Evolutionary conservation across 2,888 invertebrate species (phyloP).

Genomic region (Odontomyia ornata): DNA sequence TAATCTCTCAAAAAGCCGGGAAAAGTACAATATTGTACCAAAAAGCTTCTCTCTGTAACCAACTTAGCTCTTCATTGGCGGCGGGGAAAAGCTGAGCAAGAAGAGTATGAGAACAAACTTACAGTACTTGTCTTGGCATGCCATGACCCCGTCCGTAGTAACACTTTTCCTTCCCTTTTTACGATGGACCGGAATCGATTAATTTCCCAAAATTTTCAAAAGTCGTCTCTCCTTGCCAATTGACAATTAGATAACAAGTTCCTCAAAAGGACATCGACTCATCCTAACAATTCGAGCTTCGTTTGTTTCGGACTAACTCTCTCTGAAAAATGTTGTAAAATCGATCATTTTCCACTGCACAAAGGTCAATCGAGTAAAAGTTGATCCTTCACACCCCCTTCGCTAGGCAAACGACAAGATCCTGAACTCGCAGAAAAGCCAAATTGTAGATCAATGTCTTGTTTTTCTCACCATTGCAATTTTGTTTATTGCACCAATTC

Average conservation of each 20-base stretch:
- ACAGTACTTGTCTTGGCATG: neutral
- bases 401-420: neutral
- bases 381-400: neutral
- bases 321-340: neutral
- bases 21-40: conserved; percentile 20
- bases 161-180: neutral
- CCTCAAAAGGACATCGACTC: neutral
- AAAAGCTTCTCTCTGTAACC: neutral
- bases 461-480: conserved; percentile 24
- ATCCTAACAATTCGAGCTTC: neutral
- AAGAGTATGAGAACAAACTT: neutral
- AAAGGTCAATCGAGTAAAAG: conserved; percentile 5
- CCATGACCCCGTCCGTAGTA: conserved; percentile 8
- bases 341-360: neutral
- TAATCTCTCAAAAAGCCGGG: neutral
- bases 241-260: neutral
- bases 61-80: neutral
- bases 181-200: conserved; percentile 31
- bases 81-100: neutral
- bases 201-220: neutral
- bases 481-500: neutral
- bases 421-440: neutral
- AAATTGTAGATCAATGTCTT: conserved; percentile 13
- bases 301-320: no score
- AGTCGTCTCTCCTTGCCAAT: neutral